Conservation (phyloP, 1,140 invertebrate genomes). For the Leptinotarsa lineolata region DNA sequence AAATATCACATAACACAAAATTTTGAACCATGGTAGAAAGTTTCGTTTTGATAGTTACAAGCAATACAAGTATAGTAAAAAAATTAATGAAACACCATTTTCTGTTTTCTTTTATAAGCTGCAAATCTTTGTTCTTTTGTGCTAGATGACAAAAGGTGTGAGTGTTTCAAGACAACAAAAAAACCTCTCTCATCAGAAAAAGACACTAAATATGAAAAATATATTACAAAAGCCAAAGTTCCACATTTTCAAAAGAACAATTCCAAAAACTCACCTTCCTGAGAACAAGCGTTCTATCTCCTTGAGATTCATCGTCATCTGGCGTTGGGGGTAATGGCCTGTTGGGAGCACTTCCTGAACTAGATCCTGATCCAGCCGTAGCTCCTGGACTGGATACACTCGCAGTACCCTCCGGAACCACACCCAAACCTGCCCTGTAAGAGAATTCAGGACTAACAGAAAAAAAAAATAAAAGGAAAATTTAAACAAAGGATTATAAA, state of each 20-base stretch:
- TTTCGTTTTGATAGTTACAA: no score
- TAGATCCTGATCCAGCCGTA: constrained; percentile 61
- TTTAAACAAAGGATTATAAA: constrained; percentile 38
- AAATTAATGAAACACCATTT: no score
- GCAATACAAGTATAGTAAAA: no score
- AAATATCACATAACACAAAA: no score
- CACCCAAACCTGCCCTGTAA: constrained; percentile 77
- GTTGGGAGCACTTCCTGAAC: constrained; percentile 78
- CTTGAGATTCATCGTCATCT: constrained; percentile 79
- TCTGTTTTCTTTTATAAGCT: no score
- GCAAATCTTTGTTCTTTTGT: no score
- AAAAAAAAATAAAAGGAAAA: constrained; percentile 46
- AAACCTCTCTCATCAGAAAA: no score
- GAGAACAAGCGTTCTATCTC: constrained; percentile 88
- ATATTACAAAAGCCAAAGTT: no score
- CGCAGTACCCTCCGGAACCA: constrained; percentile 58
- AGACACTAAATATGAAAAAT: no score
- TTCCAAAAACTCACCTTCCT: constrained; percentile 76
- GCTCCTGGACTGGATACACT: constrained; percentile 57
- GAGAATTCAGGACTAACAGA: constrained; percentile 79
- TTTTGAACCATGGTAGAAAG: no score
- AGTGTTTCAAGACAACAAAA: no score
- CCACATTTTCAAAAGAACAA: not conserved
- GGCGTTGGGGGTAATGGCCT: constrained; percentile 92
- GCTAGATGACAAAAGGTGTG: no score